These are phyloP conservation scores for Crematogaster levior DNA, from an alignment of 2,888 invertebrate genomes.

Conservation along the genomic window DNA sequence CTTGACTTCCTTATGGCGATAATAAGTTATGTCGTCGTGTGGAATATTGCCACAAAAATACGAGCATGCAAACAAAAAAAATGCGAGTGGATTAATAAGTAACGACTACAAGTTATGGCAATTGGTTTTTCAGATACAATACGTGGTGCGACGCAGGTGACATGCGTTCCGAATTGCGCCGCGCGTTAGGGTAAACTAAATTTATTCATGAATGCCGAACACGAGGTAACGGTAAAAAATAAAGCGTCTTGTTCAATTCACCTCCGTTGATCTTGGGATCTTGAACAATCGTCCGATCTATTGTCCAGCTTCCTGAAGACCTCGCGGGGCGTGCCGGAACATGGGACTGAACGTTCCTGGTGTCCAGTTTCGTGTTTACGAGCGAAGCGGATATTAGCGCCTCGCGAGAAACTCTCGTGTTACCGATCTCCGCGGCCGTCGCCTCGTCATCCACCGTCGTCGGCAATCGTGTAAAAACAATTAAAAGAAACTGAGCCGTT, in stretches of 20 bases:
- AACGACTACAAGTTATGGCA: constrained; percentile 17
- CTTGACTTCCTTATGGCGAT: constrained; percentile 67
- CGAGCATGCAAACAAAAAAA: constrained; percentile 19
- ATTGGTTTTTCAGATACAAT: neutral
- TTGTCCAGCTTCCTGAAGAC: constrained; percentile 37
- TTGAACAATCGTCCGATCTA: neutral
- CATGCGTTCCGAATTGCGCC: neutral
- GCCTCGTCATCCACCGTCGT: constrained; percentile 47
- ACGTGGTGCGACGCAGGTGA: neutral
- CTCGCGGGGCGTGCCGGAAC: constrained; percentile 45
- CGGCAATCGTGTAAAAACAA: constrained; percentile 68
- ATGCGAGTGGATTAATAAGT: constrained; percentile 37
- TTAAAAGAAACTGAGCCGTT: constrained; percentile 68
- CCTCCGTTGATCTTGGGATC: neutral
- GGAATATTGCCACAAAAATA: constrained; percentile 43
- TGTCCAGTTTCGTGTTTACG: constrained; percentile 60
- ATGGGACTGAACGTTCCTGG: constrained; percentile 36
- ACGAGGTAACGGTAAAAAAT: neutral
- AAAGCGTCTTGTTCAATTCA: neutral
- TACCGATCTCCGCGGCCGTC: constrained; percentile 40
- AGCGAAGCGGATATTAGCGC: constrained; percentile 53
- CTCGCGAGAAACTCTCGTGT: constrained; percentile 53
- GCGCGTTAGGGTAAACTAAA: neutral
- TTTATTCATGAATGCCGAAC: neutral
- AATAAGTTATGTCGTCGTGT: constrained; percentile 55